Percentiles rank a stretch among this genome's conserved stretches.
Conservation (phyloP, 2,113 vertebrate genomes). For the Candoia aspera region DNA sequence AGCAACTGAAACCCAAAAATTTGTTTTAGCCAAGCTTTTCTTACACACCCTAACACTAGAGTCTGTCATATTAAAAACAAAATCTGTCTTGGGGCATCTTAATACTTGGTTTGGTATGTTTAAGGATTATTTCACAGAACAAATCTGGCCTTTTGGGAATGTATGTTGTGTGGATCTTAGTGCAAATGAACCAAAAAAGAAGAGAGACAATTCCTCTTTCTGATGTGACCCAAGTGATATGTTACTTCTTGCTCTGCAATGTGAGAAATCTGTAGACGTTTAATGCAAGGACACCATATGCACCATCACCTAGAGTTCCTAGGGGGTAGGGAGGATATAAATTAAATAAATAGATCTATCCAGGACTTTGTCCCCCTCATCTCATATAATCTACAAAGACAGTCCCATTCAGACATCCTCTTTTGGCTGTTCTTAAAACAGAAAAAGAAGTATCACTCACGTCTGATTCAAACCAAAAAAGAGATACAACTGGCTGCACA, state of each 20-base stretch:
- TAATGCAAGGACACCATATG: neutral
- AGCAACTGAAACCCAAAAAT: neutral
- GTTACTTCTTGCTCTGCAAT: neutral
- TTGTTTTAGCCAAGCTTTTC: neutral
- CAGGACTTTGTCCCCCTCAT: neutral
- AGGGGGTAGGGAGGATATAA: neutral
- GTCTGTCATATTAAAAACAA: neutral
- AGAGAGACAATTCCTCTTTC: neutral
- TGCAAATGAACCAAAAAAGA: neutral
- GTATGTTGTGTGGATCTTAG: neutral
- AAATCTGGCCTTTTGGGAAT: neutral
- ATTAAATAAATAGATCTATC: neutral
- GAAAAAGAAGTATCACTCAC: no score
- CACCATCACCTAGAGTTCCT: neutral
- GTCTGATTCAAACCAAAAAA: neutral
- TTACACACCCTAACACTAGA: neutral
- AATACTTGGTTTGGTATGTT: neutral
- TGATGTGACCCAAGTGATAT: neutral
- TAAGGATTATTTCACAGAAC: neutral
- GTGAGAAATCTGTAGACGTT: neutral
- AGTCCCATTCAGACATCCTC: neutral
- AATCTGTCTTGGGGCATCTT: neutral
- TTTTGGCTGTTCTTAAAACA: neutral
- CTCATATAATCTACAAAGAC: neutral
- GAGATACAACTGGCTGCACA: neutral